Conservation (phyloP, 2,797 vertebrate species). For the Leptatherina wallacei region DNA sequence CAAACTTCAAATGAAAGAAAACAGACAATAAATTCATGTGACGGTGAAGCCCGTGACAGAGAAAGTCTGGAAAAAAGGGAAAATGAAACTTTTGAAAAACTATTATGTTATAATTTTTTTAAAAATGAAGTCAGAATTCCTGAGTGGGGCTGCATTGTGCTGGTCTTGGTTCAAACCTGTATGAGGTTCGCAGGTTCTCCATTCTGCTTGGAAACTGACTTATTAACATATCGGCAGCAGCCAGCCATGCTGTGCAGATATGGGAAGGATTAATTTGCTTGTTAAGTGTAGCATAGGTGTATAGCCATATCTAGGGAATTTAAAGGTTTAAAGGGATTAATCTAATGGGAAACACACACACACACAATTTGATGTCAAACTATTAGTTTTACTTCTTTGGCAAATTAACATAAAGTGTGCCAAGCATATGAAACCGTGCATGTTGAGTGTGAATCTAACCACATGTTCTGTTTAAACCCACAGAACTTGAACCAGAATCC, state of each 20-base stretch:
- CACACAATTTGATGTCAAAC: not conserved
- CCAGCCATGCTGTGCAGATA: not conserved
- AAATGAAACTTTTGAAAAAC: not conserved
- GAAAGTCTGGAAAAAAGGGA: not conserved
- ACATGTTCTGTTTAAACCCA: slow-evolving; percentile 9
- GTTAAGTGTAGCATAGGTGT: not conserved
- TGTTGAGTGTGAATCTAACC: not conserved
- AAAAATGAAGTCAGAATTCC: too few relatives aligned
- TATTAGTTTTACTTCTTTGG: not conserved
- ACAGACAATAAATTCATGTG: too few relatives aligned
- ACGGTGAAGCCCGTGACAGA: not conserved
- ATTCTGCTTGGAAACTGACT: not conserved
- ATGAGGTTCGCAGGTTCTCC: too few relatives aligned
- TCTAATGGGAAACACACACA: not conserved
- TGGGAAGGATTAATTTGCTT: not conserved
- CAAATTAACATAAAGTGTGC: not conserved
- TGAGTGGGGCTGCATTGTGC: too few relatives aligned
- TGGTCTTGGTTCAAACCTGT: too few relatives aligned
- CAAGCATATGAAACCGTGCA: not conserved
- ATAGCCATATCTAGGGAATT: not conserved
- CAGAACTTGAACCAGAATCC: slow-evolving; percentile 99
- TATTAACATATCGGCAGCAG: not conserved
- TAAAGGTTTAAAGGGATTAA: not conserved
- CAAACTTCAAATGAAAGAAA: not conserved
- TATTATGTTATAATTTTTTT: not conserved